Conservation (phyloP, 2,888 invertebrate genomes). For the Caenorhabditis sp. region DNA sequence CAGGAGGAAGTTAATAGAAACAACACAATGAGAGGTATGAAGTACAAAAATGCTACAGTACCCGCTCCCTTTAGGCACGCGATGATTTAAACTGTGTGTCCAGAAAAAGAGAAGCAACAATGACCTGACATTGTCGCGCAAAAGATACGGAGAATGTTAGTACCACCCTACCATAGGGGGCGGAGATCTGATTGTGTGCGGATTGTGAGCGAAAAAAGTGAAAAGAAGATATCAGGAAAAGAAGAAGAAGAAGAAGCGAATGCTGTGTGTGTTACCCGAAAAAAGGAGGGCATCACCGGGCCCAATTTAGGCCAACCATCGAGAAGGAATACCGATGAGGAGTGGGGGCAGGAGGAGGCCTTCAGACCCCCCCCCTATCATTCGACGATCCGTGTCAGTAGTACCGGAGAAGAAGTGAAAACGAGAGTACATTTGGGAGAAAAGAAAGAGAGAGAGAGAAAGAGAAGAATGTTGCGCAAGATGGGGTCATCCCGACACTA, state of each 20-base stretch:
- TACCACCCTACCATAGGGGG: slow-evolving; percentile 25
- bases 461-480: not conserved
- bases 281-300: slow-evolving; percentile 38
- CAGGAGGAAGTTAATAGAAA: too few species aligned
- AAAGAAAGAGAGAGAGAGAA: not conserved
- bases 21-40: too few species aligned
- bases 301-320: slow-evolving; percentile 49
- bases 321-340: not conserved
- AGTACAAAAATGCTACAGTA: too few species aligned
- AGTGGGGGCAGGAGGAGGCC: too few species aligned
- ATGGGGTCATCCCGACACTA: not conserved
- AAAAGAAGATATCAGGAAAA: slow-evolving; percentile 30
- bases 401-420: slow-evolving; percentile 23
- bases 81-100: not conserved
- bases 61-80: too few species aligned
- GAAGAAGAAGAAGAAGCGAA: not conserved
- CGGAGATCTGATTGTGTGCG: slow-evolving; percentile 16
- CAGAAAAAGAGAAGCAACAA: slow-evolving; percentile 11
- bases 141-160: slow-evolving; percentile 49
- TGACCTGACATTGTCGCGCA: slow-evolving; percentile 7
- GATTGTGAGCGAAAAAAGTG: slow-evolving; percentile 7
- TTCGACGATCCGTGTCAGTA: slow-evolving; percentile 42
- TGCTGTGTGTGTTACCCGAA: slow-evolving; percentile 1
- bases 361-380: too few species aligned
- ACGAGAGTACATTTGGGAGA: slow-evolving; percentile 10